phyloP scores from a whole-genome alignment of 1,140 invertebrate species.

The Phenacoccus solenopsis region DNA sequence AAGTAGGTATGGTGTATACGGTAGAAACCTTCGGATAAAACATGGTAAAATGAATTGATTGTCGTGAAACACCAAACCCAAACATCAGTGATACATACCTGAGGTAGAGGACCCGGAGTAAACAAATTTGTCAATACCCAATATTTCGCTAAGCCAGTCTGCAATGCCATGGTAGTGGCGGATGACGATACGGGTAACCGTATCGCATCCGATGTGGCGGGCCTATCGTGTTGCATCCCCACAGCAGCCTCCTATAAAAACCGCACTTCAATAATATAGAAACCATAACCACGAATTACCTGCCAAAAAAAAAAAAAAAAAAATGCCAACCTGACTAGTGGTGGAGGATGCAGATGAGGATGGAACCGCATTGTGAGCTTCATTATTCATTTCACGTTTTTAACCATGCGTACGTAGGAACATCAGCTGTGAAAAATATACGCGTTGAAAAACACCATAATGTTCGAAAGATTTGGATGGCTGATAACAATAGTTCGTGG shows the following conservation, averaged over 20 bases:
- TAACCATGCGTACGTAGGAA: background rate
- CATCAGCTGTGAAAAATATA: background rate
- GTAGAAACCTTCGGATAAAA: background rate
- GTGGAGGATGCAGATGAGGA: slow-evolving; percentile 8
- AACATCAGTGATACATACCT: slow-evolving; percentile 34
- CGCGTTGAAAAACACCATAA: background rate
- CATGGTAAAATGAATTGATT: background rate
- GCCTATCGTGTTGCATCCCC: slow-evolving; percentile 9
- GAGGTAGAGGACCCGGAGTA: slow-evolving; percentile 44
- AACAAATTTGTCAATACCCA: slow-evolving; percentile 52
- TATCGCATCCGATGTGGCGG: background rate
- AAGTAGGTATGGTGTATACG: background rate
- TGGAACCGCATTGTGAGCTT: slow-evolving; percentile 1
- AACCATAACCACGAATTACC: background rate
- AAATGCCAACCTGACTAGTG: background rate
- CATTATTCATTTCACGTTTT: slow-evolving; percentile 7
- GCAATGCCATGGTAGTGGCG: background rate
- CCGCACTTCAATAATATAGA: no score
- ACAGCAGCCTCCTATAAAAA: slow-evolving; percentile 5
- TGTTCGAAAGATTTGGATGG: no score
- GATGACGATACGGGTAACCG: background rate
- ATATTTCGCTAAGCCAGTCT: slow-evolving; percentile 40
- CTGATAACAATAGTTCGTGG: no score
- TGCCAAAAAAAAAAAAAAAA: background rate
- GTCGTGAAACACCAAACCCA: background rate